phyloP scores from a whole-genome alignment of 2,113 vertebrate genomes.

The Argyrosomus japonicus region DNA sequence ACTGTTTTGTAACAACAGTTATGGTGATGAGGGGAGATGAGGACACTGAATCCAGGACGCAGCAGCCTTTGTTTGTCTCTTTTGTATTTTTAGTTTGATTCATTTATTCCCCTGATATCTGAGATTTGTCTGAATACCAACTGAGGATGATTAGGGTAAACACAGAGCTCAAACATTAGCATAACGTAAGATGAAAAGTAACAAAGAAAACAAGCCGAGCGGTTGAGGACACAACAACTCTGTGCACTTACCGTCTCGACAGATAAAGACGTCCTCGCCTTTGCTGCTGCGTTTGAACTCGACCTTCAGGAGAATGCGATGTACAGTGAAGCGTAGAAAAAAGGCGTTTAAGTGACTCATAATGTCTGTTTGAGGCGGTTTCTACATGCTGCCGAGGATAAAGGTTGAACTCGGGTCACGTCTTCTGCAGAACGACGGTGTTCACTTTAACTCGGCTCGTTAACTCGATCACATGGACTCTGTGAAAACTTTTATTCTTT shows the following conservation, averaged over 20 bases:
- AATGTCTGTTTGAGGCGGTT: neutral
- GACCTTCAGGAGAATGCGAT: neutral
- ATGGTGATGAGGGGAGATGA: neutral
- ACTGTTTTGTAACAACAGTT: neutral
- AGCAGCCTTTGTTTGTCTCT: neutral
- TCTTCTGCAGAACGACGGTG: neutral
- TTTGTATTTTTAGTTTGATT: neutral
- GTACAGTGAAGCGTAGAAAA: neutral
- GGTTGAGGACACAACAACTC: neutral
- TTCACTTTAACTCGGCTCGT: neutral
- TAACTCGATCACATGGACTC: neutral
- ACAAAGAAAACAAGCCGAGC: neutral
- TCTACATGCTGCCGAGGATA: neutral
- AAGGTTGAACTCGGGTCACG: neutral
- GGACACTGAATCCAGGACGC: slow-evolving; percentile 30
- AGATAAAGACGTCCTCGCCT: neutral
- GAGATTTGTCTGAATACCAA: neutral
- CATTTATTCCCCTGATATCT: neutral
- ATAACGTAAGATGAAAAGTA: neutral
- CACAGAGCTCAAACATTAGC: neutral
- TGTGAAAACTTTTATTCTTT: neutral
- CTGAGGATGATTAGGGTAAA: neutral
- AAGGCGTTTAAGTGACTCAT: neutral
- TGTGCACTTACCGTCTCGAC: neutral
- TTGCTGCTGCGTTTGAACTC: neutral